phyloP scores from a whole-genome alignment of 2,888 invertebrate species.

The Balanococcus diminutus region DNA sequence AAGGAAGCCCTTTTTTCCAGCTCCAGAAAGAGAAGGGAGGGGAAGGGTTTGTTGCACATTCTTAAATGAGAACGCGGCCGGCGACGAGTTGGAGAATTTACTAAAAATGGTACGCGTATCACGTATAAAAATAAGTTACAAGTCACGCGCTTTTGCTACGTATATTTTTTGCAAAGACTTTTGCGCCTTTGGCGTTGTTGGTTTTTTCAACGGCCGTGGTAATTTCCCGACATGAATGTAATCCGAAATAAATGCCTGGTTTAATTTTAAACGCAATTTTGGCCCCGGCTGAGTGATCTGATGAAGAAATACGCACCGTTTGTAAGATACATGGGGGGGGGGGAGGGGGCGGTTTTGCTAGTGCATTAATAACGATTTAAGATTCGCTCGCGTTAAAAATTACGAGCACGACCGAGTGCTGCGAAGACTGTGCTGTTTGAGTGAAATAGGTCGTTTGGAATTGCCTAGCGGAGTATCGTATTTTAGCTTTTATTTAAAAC shows the following conservation, averaged over 20 bases:
- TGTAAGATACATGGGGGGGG: too few relatives aligned
- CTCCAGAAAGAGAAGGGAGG: not conserved
- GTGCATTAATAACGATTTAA: slow-evolving; percentile 8
- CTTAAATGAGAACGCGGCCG: not conserved
- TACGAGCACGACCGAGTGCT: not conserved
- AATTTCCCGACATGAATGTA: slow-evolving; percentile 2
- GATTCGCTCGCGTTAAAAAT: not conserved
- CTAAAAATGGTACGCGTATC: not conserved
- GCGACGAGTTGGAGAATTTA: not conserved
- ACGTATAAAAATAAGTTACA: slow-evolving; percentile 17
- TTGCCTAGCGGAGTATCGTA: slow-evolving; percentile 18
- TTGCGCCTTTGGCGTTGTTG: not conserved
- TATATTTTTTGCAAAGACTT: not conserved
- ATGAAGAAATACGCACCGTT: slow-evolving; percentile 18
- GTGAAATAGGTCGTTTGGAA: slow-evolving; percentile 41
- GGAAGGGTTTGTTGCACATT: not conserved
- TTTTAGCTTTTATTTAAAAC: slow-evolving; percentile 44
- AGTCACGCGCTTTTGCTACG: slow-evolving; percentile 1
- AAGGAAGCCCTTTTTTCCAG: not conserved
- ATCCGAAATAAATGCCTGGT: slow-evolving; percentile 23
- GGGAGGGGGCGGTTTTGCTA: not conserved
- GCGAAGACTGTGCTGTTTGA: not conserved
- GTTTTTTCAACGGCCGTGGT: not conserved
- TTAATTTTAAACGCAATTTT: slow-evolving; percentile 34
- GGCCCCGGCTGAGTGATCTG: not conserved